Percentiles rank a stretch among this genome's conserved stretches.
Evolutionary conservation across 2,113 vertebrate genomes (phyloP).

Genomic region (Cheilinus undulatus): DNA sequence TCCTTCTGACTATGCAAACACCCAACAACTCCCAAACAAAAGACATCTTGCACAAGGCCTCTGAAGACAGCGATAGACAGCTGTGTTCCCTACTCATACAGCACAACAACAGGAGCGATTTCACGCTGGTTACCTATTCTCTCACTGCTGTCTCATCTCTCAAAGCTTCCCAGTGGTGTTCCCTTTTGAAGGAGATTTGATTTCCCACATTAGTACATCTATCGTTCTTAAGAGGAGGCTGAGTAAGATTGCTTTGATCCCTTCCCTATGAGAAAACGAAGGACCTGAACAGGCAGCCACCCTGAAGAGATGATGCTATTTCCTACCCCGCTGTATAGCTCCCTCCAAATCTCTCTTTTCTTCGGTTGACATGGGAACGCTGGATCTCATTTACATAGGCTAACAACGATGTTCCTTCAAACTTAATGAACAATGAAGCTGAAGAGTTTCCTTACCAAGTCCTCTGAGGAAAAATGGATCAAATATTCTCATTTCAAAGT

Average conservation of each 20-base stretch:
- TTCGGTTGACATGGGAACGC: constrained; percentile 65
- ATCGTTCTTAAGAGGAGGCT: constrained; percentile 67
- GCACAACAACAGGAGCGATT: constrained; percentile 57
- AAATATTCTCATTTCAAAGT: background rate
- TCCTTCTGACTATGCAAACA: background rate
- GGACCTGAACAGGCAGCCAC: constrained; percentile 60
- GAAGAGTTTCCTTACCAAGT: constrained; percentile 30
- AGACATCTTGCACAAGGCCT: constrained; percentile 30
- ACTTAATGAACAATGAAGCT: constrained; percentile 43
- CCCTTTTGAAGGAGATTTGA: constrained; percentile 69
- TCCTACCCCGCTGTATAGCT: constrained; percentile 48
- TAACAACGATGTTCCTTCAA: constrained; percentile 43
- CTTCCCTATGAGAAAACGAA: constrained; percentile 59
- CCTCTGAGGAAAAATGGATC: constrained; percentile 12
- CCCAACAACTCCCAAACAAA: constrained; percentile 11
- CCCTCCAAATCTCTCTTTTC: constrained; percentile 31
- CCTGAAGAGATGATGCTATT: constrained; percentile 56
- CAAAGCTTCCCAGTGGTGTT: constrained; percentile 57
- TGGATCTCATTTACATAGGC: constrained; percentile 49
- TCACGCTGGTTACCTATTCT: constrained; percentile 64
- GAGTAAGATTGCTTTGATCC: constrained; percentile 71
- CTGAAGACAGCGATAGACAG: constrained; percentile 45
- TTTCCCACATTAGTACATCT: constrained; percentile 69
- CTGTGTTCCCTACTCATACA: constrained; percentile 47
- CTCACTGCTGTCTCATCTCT: constrained; percentile 55